Conservation (phyloP, 1,140 invertebrate genomes). For the Arion vulgaris region DNA sequence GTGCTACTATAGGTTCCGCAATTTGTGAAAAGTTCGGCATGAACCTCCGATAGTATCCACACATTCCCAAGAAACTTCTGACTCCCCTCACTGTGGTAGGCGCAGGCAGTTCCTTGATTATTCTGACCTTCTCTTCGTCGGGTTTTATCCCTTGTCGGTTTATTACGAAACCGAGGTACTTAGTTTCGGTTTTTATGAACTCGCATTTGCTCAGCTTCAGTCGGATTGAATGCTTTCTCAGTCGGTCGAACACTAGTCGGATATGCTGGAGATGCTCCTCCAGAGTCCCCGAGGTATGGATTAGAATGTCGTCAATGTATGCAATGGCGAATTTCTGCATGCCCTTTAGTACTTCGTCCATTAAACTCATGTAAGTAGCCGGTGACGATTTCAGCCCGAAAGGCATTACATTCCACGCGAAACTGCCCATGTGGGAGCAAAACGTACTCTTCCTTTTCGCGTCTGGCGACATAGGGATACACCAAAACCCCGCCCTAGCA, state of each 20-base stretch:
- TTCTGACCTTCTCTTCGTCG: constrained; percentile 42
- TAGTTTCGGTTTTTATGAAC: constrained; percentile 41
- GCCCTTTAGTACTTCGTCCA: constrained; percentile 49
- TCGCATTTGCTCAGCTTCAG: constrained; percentile 42
- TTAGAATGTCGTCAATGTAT: constrained; percentile 49
- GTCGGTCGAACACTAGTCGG: constrained; percentile 42
- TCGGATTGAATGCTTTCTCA: constrained; percentile 50
- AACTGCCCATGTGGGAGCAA: constrained; percentile 41
- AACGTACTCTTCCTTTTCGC: constrained; percentile 68
- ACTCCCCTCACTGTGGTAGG: constrained; percentile 70
- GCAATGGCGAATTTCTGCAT: constrained; percentile 7
- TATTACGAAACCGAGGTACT: constrained; percentile 47
- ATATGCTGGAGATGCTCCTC: constrained; percentile 44
- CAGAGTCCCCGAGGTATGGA: constrained; percentile 37
- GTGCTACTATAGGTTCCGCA: constrained; percentile 41
- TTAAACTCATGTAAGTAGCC: constrained; percentile 43
- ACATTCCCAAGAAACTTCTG: constrained; percentile 72
- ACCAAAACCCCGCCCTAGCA: constrained; percentile 65
- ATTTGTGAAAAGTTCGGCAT: constrained; percentile 53
- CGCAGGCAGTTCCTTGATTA: constrained; percentile 50
- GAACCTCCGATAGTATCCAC: constrained; percentile 73
- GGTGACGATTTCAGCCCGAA: constrained; percentile 41
- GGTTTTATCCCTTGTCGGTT: constrained; percentile 40
- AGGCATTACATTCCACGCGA: constrained; percentile 50
- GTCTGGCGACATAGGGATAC: constrained; percentile 63